Conservation (phyloP, 2,797 vertebrate species). For the Tenualosa ilisha region DNA sequence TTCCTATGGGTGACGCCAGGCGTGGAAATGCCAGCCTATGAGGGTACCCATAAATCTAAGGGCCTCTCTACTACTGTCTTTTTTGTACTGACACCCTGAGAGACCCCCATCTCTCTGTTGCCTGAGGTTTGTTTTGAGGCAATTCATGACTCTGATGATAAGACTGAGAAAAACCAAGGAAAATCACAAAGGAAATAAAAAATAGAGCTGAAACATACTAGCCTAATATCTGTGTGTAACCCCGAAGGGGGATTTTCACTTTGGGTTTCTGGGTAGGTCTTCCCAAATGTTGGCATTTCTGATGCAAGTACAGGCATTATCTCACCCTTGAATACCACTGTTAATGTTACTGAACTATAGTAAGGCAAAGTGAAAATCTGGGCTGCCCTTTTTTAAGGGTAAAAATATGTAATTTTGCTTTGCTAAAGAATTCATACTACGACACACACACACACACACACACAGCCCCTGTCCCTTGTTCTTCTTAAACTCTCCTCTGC, state of each 20-base stretch:
- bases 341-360: too few species aligned
- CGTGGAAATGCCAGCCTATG: not conserved
- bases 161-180: not conserved
- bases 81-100: too few species aligned
- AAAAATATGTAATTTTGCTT: too few species aligned
- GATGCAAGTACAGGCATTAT: not conserved
- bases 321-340: not conserved
- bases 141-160: not conserved
- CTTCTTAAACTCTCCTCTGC: not conserved
- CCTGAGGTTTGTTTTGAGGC: conserved; percentile 1
- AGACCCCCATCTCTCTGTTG: not conserved
- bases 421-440: too few species aligned
- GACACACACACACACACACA: too few species aligned
- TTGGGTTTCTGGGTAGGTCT: not conserved
- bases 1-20: not conserved
- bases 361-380: too few species aligned
- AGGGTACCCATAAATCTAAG: conserved; percentile 1
- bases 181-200: not conserved
- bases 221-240: not conserved
- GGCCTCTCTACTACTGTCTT: not conserved
- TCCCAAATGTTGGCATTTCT: not conserved
- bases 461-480: not conserved
- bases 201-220: not conserved
- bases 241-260: not conserved
- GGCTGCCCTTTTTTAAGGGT: too few species aligned